Percentiles rank a stretch among this genome's conserved stretches.
Evolutionary conservation across 2,888 invertebrate genomes (phyloP).

Genomic region (Litoditis marina): DNA sequence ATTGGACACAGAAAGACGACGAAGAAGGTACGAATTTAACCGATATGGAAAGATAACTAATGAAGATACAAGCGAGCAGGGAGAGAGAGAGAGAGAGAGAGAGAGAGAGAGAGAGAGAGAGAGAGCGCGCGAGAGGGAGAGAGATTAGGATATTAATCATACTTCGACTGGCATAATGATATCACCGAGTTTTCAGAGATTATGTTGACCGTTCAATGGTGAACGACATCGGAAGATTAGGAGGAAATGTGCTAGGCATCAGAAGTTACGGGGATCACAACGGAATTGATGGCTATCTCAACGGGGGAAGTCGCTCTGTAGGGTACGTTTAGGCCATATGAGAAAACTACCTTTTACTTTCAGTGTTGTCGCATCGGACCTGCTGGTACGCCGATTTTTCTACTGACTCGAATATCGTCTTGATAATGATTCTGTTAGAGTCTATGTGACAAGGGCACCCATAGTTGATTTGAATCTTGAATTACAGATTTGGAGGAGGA

Average conservation of each 20-base stretch:
- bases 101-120: too few relatives aligned
- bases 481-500: conserved; percentile 28
- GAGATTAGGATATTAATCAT: too few relatives aligned
- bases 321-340: conserved; percentile 12
- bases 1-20: conserved; percentile 54
- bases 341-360: background rate
- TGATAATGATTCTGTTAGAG: too few relatives aligned
- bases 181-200: conserved; percentile 31
- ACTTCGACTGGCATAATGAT: background rate
- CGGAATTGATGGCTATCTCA: conserved; percentile 34
- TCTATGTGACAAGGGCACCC: too few relatives aligned
- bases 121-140: too few relatives aligned
- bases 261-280: conserved; percentile 46
- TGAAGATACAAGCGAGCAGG: too few relatives aligned
- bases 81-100: too few relatives aligned
- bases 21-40: conserved; percentile 24
- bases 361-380: too few relatives aligned
- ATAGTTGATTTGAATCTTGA: too few relatives aligned
- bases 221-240: conserved; percentile 54
- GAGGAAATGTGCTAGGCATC: conserved; percentile 41
- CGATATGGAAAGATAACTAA: background rate
- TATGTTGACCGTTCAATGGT: conserved; percentile 53
- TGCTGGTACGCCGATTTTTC: too few relatives aligned
- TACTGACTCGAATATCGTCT: too few relatives aligned
- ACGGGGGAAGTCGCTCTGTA: conserved; percentile 34